Conservation (phyloP, 2,797 vertebrate species). For the Liasis olivaceus region DNA sequence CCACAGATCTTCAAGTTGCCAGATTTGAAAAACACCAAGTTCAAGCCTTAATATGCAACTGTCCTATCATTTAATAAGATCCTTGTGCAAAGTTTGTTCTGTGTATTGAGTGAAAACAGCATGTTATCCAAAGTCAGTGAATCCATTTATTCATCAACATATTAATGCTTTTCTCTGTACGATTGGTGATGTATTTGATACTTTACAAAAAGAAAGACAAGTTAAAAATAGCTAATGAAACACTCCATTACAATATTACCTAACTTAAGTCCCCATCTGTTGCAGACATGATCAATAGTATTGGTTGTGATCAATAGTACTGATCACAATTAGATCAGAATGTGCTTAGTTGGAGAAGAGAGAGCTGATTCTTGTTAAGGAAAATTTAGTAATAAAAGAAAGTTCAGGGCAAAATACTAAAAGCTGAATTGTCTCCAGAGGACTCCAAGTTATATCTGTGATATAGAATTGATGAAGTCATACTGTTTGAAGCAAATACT, state of each 20-base stretch:
- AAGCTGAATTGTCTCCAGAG: not conserved
- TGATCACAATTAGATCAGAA: constrained; percentile 42
- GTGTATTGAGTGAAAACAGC: constrained; percentile 46
- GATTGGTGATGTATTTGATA: constrained; percentile 38
- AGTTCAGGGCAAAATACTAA: not conserved
- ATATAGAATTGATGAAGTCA: not conserved
- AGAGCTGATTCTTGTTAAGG: not conserved
- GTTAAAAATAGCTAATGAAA: constrained; percentile 49
- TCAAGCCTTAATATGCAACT: constrained; percentile 42
- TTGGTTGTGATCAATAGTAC: constrained; percentile 6
- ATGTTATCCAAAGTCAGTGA: constrained; percentile 38
- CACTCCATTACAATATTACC: not conserved
- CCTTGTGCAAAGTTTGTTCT: constrained; percentile 37
- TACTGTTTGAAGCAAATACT: not conserved
- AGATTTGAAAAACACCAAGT: not conserved
- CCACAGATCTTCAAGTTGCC: not conserved
- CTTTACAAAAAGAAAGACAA: constrained; percentile 44
- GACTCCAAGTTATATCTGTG: not conserved
- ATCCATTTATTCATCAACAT: constrained; percentile 22
- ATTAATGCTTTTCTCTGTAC: constrained; percentile 49
- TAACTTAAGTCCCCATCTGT: constrained; percentile 47
- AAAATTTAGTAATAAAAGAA: not conserved
- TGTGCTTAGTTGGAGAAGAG: constrained; percentile 12
- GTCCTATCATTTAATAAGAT: constrained; percentile 40
- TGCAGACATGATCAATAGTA: constrained; percentile 48